These are phyloP conservation scores for Phoxinus phoxinus DNA, from an alignment of 2,113 vertebrate species.

Conservation along the genomic window DNA sequence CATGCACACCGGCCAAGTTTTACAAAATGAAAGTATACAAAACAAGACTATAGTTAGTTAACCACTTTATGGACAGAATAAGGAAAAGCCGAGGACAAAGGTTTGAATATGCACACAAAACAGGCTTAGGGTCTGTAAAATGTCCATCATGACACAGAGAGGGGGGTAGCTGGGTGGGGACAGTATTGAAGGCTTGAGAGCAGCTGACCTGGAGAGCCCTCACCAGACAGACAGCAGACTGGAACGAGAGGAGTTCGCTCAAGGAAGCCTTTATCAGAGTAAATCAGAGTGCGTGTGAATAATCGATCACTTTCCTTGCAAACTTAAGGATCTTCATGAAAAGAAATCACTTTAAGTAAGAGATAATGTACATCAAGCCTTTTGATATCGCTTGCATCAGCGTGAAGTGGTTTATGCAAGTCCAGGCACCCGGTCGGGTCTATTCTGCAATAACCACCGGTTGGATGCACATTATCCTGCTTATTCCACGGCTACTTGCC, in stretches of 20 bases:
- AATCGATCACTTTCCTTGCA: not conserved
- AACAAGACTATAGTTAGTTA: not conserved
- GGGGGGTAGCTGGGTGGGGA: conserved; percentile 2
- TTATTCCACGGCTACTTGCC: too few species aligned
- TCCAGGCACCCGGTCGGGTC: too few species aligned
- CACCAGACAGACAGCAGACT: conserved; percentile 52
- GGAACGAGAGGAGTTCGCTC: conserved; percentile 51
- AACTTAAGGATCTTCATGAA: not conserved
- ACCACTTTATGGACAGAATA: not conserved
- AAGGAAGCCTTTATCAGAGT: conserved; percentile 42
- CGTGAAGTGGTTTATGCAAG: too few species aligned
- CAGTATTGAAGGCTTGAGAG: conserved; percentile 12
- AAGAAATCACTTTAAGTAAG: not conserved
- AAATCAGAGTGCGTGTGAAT: conserved; percentile 14
- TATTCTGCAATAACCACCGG: too few species aligned
- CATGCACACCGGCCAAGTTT: not conserved
- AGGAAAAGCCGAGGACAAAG: not conserved
- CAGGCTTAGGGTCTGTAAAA: conserved; percentile 5
- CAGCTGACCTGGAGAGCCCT: conserved; percentile 51
- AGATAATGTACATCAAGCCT: not conserved
- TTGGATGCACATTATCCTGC: too few species aligned
- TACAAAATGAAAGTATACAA: not conserved
- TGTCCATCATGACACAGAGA: not conserved
- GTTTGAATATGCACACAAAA: conserved; percentile 5
- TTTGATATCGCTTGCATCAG: not conserved